Base-by-base conservation (phyloP, 2,113 vertebrate species). In the Rattus rattus region DNA sequence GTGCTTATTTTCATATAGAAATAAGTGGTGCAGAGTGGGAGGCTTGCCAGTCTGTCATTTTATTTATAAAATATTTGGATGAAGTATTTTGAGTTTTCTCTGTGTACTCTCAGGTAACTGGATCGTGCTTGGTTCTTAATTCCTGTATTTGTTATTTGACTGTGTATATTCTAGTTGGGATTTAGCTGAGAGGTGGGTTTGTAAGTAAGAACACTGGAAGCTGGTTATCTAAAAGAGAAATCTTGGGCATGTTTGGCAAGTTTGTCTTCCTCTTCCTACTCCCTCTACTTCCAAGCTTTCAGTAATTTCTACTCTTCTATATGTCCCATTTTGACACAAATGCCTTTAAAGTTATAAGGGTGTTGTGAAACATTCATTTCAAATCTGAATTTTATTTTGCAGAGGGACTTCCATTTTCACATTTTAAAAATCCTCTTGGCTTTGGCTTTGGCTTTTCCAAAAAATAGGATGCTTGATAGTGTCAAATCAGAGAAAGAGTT, bases 321-420 rank as follows among this genome's bases (percentile, higher is more conserved):
- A 84, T 65, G 10, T 49, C 93, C 54, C 9, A 49, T 24, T 81
- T 87, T 63, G 84, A 69, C 8, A 2, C 88, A 94, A 94, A 83
- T 26, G 17, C 92, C 75, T 96, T 89, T 92, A 49, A 49, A 95
- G 19, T 39, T 94, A 88, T 20, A 86, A 95, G 88, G 67, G 59
- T 52, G 96, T 84, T 72, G 49, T 95, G 75, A 96, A 98, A 98
- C 94, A 72, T 92, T 19, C 0, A 2, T 91, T 97, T 89, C 20
- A 86, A 97, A 95, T 92, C 17, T 77, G 73, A 97, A 39, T 76
- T 94, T 9, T 88, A 17, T 96, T 92, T 97, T 96, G 39, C 79
- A 69, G 75, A 91, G 61, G 88, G 73, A 90, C 85, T 96, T 52
- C 83, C 95, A 52, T 95, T 94, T 76, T 93, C 85, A 59, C 63